phyloP scores from a whole-genome alignment of 2,797 vertebrate species.

The Schizopygopsis pylzovi region DNA sequence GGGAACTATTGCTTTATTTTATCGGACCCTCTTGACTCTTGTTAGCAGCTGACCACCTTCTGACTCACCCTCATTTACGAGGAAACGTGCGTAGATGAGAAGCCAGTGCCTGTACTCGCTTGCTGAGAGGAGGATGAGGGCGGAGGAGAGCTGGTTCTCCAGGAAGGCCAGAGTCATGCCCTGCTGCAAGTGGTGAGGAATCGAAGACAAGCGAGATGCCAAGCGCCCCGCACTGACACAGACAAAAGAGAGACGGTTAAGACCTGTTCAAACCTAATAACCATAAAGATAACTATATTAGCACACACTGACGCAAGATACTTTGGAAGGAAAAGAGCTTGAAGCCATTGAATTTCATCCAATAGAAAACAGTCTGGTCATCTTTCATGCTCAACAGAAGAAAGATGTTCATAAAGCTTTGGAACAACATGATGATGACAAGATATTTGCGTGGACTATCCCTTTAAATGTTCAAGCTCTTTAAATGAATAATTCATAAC shows the following conservation, averaged over 20 bases:
- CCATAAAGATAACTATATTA: neutral
- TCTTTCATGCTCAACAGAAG: neutral
- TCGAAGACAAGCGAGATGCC: constrained; percentile 91
- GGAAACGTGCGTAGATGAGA: constrained; percentile 94
- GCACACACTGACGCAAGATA: neutral
- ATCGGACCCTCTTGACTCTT: neutral
- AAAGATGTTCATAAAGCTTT: neutral
- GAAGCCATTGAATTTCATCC: neutral
- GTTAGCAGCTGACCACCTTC: neutral
- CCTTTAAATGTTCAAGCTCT: neutral
- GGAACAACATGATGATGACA: neutral
- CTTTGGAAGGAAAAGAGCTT: neutral
- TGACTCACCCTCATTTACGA: constrained; percentile 94
- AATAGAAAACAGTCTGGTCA: neutral
- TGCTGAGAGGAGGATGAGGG: constrained; percentile 88
- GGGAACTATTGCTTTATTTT: neutral
- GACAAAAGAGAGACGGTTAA: neutral
- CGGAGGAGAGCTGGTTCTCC: constrained; percentile 93
- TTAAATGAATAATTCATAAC: neutral
- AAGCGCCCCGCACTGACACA: constrained; percentile 88
- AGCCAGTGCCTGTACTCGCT: constrained; percentile 96
- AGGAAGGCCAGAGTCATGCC: constrained; percentile 93
- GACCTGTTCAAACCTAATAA: neutral
- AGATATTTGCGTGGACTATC: neutral
- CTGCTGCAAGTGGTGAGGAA: constrained; percentile 93